phyloP scores from a whole-genome alignment of 2,113 vertebrate genomes.

The Prolemur simus region DNA sequence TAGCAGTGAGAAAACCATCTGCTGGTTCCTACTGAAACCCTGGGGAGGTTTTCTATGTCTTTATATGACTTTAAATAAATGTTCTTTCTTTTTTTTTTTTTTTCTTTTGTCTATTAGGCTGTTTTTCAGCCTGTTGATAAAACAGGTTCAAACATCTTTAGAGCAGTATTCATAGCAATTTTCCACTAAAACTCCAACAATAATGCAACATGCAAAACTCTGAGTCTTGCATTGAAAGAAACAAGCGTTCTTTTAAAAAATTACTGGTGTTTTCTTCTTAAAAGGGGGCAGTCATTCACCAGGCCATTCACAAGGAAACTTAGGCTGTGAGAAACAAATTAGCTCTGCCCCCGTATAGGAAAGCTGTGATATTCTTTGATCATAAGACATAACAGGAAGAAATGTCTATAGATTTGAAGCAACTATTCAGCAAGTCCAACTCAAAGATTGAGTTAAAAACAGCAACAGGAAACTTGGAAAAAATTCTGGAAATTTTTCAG shows the following conservation, averaged over 20 bases:
- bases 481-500: background rate
- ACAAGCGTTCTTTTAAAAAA: background rate
- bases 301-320: background rate
- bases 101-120: background rate
- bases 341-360: background rate
- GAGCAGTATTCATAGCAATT: background rate
- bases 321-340: background rate
- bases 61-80: background rate
- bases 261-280: background rate
- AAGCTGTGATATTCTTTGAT: background rate
- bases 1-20: background rate
- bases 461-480: background rate
- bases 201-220: background rate
- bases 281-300: background rate
- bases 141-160: background rate
- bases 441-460: background rate
- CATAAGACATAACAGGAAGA: background rate
- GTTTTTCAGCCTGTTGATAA: background rate
- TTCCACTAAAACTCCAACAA: background rate
- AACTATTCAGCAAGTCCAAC: background rate
- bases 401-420: background rate
- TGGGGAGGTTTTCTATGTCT: background rate
- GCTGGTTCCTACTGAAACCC: background rate
- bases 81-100: background rate
- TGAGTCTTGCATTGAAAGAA: background rate